Evolutionary conservation across 2,797 vertebrate genomes (phyloP), one percentile per base, ranked within the genome.

Genomic region (Myotis findleyi): DNA sequence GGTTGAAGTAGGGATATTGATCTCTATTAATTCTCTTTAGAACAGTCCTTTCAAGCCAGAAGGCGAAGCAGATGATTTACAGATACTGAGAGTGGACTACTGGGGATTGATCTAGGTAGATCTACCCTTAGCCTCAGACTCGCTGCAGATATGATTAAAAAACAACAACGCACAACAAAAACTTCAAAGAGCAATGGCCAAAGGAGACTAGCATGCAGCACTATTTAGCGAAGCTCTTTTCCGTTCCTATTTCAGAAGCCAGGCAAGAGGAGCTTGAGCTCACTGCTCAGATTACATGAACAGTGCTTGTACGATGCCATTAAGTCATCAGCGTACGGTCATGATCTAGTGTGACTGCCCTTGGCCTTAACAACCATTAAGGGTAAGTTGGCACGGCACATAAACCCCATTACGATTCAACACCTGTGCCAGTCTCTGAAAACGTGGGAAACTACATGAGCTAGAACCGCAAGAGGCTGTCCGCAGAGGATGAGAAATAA

Each of bases 1-100:
- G n/a, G 23, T 95, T 94, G 41, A 86, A 53, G 30, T 44, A 81
- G 25, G 21, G 16, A 0, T 87, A 94, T 12, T 38, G 72, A 95
- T 80, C 30, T 77, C 73, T n/a, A 80, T 83, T 87, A 41, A 95
- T 88, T 95, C 66, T 85, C 69, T 79, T 94, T 73, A 83, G 55
- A 89, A 51, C 14, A 80, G 38, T 8, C 18, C 44, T 95, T 91
- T 83, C 33, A 62, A 80, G 66, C 6, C 44, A 95, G 95, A 72
- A 87, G 57, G 55, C 23, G 86, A 93, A 95, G 38, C 27, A 53
- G 73, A n/a, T 59, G 17, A 84, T 62, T 89, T 84, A 68, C 27
- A 76, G 36, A 81, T 84, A 44, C 41, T 71, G 55, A 38, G 4
- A 49, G 17, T 33, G 21, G 3, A 36, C 47, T 6, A 2, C 0